phyloP scores from a whole-genome alignment of 1,140 invertebrate species.

The Zaprionus tsacasi region DNA sequence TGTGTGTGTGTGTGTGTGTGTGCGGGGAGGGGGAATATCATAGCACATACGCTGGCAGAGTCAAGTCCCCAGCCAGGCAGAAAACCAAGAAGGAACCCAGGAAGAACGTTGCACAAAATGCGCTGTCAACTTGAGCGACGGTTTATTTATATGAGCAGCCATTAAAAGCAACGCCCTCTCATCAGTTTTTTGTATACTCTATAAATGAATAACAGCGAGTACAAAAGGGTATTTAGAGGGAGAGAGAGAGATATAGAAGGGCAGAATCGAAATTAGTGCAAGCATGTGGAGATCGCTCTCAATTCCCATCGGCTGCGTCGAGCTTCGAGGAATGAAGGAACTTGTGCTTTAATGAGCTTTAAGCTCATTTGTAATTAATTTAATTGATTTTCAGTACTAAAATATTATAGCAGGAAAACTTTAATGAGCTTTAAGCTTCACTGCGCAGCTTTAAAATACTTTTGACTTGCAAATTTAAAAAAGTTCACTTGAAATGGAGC shows the following conservation, averaged over 20 bases:
- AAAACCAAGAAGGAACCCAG: slow-evolving; percentile 8
- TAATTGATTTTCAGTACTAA: too few relatives aligned
- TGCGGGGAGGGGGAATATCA: neutral
- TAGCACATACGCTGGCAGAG: neutral
- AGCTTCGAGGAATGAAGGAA: neutral
- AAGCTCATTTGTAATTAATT: too few relatives aligned
- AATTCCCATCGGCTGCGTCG: neutral
- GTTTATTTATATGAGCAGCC: slow-evolving; percentile 60
- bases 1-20: neutral
- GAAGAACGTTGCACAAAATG: slow-evolving; percentile 48
- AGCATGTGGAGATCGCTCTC: neutral
- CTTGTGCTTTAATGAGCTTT: slow-evolving; percentile 9
- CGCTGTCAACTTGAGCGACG: slow-evolving; percentile 51
- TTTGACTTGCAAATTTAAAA: neutral
- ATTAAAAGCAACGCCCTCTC: slow-evolving; percentile 44
- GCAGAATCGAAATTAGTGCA: neutral
- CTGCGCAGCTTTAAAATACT: too few relatives aligned
- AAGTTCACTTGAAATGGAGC: neutral
- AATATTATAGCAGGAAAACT: neutral
- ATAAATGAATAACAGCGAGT: neutral
- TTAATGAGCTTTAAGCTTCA: neutral
- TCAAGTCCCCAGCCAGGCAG: slow-evolving; percentile 15
- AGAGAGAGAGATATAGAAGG: neutral
- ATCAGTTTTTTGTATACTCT: slow-evolving; percentile 39
- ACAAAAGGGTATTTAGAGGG: neutral